Evolutionary conservation across 2,113 vertebrate species (phyloP), one percentile per base, ranked within the genome.

Genomic region (Pitta sordida): DNA sequence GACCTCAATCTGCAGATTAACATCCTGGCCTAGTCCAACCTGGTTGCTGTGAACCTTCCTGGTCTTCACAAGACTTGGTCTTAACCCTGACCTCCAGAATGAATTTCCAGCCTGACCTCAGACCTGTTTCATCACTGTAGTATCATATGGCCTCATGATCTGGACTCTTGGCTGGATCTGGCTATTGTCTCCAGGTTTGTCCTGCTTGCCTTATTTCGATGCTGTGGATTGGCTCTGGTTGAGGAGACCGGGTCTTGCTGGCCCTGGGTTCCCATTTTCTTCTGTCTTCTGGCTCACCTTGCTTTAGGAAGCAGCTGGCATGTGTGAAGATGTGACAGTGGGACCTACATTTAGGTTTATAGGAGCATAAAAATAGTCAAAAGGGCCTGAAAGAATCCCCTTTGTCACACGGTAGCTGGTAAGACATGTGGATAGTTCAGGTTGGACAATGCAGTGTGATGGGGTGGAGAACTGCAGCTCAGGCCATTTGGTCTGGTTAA

Each of bases 51-150:
- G 44, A 20, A 17, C 8, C 24, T 82, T 65, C 15, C 13, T 9
- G 46, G 34, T 13, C 2, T 12, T 19, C 2, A 0, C 34, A 32
- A 32, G 39, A 34, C 3, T 7, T 53, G 11, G 9, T 75, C 56
- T 70, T 63, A 56, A 53, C 6, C 13, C 34, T 75, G 36, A 32
- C n/a, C 13, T 43, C 5, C 4, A 14, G 71, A 36, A 1, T 59
- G 48, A 43, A 27, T 78, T 74, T 82, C 51, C 17, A 58, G 9
- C 46, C 65, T 67, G 19, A 36, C 17, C 11, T 85, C 7, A 8
- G 56, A 30, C 14, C 13, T 62, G 3, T 74, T 49, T 56, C 3
- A 1, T 36, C 2, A 1, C 26, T 0, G 0, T 13, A 10, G 14
- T 29, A 1, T 52, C 58, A 12, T 29, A 1, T 52, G 62, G 29